A percentile compares a stretch with the other conserved stretches of the same genome.
Conservation (phyloP, 2,888 invertebrate genomes). For the Sabatieria punctata region DNA sequence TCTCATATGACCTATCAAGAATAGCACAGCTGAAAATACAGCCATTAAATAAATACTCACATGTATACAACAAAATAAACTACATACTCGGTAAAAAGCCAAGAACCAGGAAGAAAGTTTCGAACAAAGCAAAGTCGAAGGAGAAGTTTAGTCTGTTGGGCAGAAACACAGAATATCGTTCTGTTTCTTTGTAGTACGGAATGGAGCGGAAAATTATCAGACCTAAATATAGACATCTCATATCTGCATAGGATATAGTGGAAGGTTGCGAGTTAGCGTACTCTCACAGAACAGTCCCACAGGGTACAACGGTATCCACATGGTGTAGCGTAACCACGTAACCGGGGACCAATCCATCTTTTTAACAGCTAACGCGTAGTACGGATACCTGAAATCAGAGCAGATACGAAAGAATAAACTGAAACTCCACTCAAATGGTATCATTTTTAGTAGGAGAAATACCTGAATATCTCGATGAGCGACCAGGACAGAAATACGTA, state of each 20-base stretch:
- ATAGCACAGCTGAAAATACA: slow-evolving; percentile 43
- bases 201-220: slow-evolving; percentile 48
- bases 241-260: neutral
- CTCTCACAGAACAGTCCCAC: slow-evolving; percentile 72
- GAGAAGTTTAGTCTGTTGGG: slow-evolving; percentile 71
- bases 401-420: too few species aligned
- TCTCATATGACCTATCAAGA: slow-evolving; percentile 69
- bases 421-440: too few species aligned
- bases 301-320: slow-evolving; percentile 86
- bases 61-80: slow-evolving; percentile 7
- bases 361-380: slow-evolving; percentile 63
- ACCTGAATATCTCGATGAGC: slow-evolving; percentile 63
- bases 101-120: slow-evolving; percentile 57
- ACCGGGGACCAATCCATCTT: slow-evolving; percentile 53
- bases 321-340: slow-evolving; percentile 78
- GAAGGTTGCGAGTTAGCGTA: slow-evolving; percentile 15
- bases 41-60: slow-evolving; percentile 6
- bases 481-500: slow-evolving; percentile 72
- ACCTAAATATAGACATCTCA: slow-evolving; percentile 25
- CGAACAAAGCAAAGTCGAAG: slow-evolving; percentile 62
- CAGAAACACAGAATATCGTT: slow-evolving; percentile 52
- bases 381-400: slow-evolving; percentile 57
- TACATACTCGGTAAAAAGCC: slow-evolving; percentile 51
- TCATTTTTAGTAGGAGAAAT: too few species aligned
- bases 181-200: slow-evolving; percentile 70